These are phyloP conservation scores for Oryzias melastigma DNA, from an alignment of 2,113 vertebrate genomes.

Conservation along the genomic window DNA sequence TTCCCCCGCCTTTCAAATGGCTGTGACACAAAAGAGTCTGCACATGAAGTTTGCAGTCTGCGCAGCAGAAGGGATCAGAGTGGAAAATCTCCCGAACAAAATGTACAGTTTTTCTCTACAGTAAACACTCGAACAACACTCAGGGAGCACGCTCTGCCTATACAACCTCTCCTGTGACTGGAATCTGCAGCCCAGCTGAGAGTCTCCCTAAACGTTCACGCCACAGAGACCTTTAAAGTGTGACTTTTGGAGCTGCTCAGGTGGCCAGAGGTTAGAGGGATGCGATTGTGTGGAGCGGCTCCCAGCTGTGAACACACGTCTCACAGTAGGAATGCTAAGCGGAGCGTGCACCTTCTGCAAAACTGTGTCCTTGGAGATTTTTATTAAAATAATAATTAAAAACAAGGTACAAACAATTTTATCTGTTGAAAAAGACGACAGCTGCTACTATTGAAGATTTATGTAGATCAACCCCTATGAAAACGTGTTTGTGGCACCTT, in stretches of 20 bases:
- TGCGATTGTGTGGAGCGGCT: conserved; percentile 32
- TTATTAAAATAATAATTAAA: conserved; percentile 5
- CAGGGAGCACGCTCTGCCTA: not conserved
- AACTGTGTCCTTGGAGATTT: conserved; percentile 28
- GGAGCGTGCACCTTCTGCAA: conserved; percentile 24
- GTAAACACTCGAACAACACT: conserved; percentile 11
- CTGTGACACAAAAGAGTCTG: conserved; percentile 3
- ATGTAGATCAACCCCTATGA: too few species aligned
- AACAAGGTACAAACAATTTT: conserved; percentile 7
- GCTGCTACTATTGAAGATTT: conserved; percentile 19
- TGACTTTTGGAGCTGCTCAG: conserved; percentile 48
- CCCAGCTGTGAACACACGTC: conserved; percentile 52
- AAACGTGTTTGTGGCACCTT: too few species aligned
- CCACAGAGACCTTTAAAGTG: conserved; percentile 13
- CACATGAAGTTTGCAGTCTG: conserved; percentile 17
- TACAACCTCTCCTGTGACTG: not conserved
- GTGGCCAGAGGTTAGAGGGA: conserved; percentile 32
- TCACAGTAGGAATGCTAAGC: conserved; percentile 48
- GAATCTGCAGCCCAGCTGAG: conserved; percentile 37
- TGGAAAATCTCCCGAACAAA: conserved; percentile 3
- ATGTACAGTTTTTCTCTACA: conserved; percentile 26
- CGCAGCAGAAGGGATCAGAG: conserved; percentile 14
- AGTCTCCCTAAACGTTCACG: conserved; percentile 23
- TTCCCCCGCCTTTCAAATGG: conserved; percentile 10
- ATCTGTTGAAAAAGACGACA: conserved; percentile 9